Evolutionary conservation across 2,113 vertebrate genomes (phyloP).

Genomic region (Micronycteris hirsuta): DNA sequence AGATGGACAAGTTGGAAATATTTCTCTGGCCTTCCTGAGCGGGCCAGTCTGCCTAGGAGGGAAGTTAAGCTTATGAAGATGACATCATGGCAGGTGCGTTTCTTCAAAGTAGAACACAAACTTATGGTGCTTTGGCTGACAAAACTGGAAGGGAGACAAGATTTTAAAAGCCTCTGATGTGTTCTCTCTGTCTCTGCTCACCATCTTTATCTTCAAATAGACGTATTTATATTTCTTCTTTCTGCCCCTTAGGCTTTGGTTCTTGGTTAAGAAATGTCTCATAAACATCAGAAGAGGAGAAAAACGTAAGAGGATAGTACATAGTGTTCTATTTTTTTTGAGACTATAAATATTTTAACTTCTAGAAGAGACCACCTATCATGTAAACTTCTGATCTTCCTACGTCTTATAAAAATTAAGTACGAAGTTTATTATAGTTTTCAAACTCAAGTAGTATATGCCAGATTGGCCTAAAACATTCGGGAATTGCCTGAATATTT

Average conservation of each 20-base stretch:
- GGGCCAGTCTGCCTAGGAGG: neutral
- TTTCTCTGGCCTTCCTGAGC: neutral
- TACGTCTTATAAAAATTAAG: neutral
- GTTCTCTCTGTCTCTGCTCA: neutral
- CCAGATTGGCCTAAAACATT: neutral
- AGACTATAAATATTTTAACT: conserved; percentile 43
- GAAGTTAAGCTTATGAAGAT: conserved; percentile 18
- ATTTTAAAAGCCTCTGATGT: neutral
- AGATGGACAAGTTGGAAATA: neutral
- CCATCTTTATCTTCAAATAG: conserved; percentile 30
- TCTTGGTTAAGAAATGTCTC: conserved; percentile 24
- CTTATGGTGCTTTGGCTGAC: conserved; percentile 1
- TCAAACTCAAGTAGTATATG: neutral
- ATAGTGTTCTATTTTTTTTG: neutral
- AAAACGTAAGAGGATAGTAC: neutral
- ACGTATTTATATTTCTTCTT: conserved; percentile 24
- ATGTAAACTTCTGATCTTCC: neutral
- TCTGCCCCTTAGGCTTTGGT: neutral
- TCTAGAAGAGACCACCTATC: conserved; percentile 44
- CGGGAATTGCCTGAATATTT: neutral
- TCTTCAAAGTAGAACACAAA: conserved; percentile 3
- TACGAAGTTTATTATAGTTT: neutral
- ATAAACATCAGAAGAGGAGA: conserved; percentile 15
- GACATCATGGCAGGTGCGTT: conserved; percentile 58
- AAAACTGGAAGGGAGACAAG: conserved; percentile 30